These are phyloP conservation scores for Pipistrellus pipistrellus DNA, from an alignment of 2,797 vertebrate genomes.

Conservation along the genomic window DNA sequence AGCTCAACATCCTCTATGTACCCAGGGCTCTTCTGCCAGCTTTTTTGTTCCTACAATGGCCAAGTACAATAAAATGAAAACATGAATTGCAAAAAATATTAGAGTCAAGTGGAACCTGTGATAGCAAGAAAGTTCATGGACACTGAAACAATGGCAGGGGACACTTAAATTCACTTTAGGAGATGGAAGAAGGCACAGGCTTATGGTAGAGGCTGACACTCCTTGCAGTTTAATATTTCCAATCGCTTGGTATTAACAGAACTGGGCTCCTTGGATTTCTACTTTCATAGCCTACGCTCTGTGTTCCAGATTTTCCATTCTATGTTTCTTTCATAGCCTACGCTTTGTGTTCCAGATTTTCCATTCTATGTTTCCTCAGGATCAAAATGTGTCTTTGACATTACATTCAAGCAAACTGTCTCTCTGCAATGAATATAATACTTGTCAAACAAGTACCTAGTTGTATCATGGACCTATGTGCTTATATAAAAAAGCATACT, in stretches of 20 bases:
- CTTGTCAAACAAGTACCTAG: background rate
- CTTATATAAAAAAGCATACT: background rate
- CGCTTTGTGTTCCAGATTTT: background rate
- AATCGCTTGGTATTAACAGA: background rate
- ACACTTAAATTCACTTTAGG: slow-evolving; percentile 6
- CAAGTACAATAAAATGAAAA: slow-evolving; percentile 20
- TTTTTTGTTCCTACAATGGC: background rate
- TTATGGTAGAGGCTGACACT: background rate
- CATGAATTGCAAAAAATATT: background rate
- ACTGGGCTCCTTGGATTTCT: background rate
- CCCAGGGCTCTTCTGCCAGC: slow-evolving; percentile 52
- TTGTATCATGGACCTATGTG: background rate
- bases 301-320: background rate
- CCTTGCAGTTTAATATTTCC: background rate
- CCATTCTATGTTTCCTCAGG: background rate
- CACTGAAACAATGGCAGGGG: background rate
- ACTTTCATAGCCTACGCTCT: background rate
- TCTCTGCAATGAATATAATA: background rate
- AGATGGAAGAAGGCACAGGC: background rate
- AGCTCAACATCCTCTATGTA: background rate
- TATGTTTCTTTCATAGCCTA: background rate
- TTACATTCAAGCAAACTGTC: background rate
- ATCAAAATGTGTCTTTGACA: background rate
- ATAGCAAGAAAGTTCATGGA: slow-evolving; percentile 22
- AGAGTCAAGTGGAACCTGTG: background rate